Base-by-base conservation (phyloP, 2,888 invertebrate genomes). In the Tetropium fuscum region DNA sequence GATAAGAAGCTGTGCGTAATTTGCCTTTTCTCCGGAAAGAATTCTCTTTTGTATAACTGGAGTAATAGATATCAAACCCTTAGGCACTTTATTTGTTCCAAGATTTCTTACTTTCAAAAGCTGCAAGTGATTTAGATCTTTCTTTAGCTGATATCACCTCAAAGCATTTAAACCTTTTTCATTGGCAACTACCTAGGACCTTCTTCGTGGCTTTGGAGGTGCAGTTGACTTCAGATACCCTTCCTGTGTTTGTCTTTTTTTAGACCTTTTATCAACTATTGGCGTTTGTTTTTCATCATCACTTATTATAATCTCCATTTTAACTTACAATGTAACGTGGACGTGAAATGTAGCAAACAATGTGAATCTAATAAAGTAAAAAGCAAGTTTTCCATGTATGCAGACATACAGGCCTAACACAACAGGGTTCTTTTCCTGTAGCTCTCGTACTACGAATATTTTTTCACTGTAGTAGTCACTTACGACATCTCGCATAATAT, bases 181-280 rank as follows among this genome's bases (percentile, higher is more conserved):
- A 30, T n/a, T 45, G 45, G 30, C 30, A 45, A 45, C 16, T 45
- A n/a, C n/a, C n/a, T n/a, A 27, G 45, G 18, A 45, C 44, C 44
- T 44, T 5, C 1, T 44, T 44, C 44, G 27, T 44, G 27, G 15
- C 20, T 43, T 43, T 43, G 41, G 11, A 22, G 41, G 22, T 22
- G 41, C 5, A 36, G 36, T 10, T 36, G 11, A 36, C 36, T 36
- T 36, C 36, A 43, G 41, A 43, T 43, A 43, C 5, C 20, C 22
- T 22, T 43, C 22, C 41, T 11, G 20, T 19, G 10, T 43, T 43
- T 43, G 20, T 7, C 7, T 3, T 34, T 34, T 34, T 34, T 34
- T 34, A 34, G 34, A 34, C 2, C 1, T 34, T 13, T 3, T 34
- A 7, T 34, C 7, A 34, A 34, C 13, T 3, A 22, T 5, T 22